phyloP scores from a whole-genome alignment of 2,888 invertebrate genomes.

The Trisateles emortualis region DNA sequence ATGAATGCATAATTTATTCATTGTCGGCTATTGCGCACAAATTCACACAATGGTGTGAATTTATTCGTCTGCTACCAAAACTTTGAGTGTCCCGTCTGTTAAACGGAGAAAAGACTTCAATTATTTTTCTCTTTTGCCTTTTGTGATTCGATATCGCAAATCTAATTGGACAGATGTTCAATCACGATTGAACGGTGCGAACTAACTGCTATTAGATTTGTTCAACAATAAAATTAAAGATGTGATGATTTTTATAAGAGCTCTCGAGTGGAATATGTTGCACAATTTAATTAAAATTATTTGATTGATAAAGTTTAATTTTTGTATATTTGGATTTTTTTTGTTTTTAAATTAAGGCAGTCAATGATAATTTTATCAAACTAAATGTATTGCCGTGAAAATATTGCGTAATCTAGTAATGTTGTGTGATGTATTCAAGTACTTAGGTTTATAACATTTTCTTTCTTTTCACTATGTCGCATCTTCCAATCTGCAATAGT shows the following conservation, averaged over 20 bases:
- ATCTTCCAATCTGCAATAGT: no score
- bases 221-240: conserved; percentile 2
- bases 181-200: conserved; percentile 6
- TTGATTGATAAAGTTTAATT: no score
- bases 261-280: background rate
- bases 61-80: conserved; percentile 64
- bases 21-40: conserved; percentile 69
- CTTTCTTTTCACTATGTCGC: no score
- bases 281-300: no score
- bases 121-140: conserved; percentile 46
- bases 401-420: no score
- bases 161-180: conserved; percentile 24
- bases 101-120: conserved; percentile 53
- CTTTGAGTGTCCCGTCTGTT: conserved; percentile 54
- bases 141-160: conserved; percentile 30
- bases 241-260: background rate
- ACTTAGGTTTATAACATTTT: no score
- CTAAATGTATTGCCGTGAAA: no score
- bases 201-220: conserved; percentile 5
- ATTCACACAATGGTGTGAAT: conserved; percentile 70
- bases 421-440: no score
- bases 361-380: no score
- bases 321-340: no score
- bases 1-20: conserved; percentile 71
- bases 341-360: no score